Evolutionary conservation across 2,888 invertebrate species (phyloP).

Genomic region (Agonopterix alstromeriana): DNA sequence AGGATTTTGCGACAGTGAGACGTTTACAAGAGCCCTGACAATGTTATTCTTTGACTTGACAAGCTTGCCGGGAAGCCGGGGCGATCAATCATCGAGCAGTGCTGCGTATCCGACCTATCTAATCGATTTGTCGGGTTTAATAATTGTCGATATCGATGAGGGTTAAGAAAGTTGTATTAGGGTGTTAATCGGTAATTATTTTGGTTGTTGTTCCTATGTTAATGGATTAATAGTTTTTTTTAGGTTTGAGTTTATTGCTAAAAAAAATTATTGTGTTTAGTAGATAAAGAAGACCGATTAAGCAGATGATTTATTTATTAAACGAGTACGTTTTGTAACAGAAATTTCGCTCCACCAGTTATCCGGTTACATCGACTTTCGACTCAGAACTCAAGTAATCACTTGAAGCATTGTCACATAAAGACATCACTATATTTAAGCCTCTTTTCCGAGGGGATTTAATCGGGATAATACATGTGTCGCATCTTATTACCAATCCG

Average conservation of each 20-base stretch:
- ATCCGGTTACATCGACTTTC: background rate
- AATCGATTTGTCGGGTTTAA: constrained; percentile 26
- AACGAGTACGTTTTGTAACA: no score
- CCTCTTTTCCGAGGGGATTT: constrained; percentile 61
- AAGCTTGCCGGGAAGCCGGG: constrained; percentile 50
- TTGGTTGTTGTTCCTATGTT: no score
- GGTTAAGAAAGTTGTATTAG: no score
- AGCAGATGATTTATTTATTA: no score
- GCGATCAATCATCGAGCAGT: constrained; percentile 65
- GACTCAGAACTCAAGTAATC: background rate
- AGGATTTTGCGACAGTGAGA: constrained; percentile 59
- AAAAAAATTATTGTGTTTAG: no score
- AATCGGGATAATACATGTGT: constrained; percentile 72
- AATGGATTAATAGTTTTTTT: no score
- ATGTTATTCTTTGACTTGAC: constrained; percentile 71
- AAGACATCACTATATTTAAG: constrained; percentile 60
- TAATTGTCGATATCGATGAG: constrained; percentile 28
- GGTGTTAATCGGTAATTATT: no score
- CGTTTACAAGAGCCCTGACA: constrained; percentile 67
- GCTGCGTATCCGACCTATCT: constrained; percentile 31
- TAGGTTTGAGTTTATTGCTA: no score
- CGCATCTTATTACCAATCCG: constrained; percentile 74
- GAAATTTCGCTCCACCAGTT: no score
- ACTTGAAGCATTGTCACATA: constrained; percentile 23
- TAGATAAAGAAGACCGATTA: no score